Conservation (phyloP, 2,113 vertebrate species). For the Gracilinanus agilis region DNA sequence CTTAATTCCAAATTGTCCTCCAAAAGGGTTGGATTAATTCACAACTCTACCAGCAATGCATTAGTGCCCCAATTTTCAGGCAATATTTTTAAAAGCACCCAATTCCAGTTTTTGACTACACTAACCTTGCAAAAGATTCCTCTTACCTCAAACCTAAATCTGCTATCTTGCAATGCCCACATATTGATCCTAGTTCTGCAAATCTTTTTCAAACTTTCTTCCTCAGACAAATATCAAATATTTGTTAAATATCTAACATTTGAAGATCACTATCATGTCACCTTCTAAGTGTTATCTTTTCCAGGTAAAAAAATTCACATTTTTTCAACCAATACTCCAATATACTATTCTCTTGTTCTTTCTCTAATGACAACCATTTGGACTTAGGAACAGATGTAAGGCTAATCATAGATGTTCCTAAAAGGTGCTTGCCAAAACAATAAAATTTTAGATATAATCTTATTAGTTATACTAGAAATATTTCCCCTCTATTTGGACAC, state of each 20-base stretch:
- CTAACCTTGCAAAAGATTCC: background rate
- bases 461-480: background rate
- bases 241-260: background rate
- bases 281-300: background rate
- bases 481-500: background rate
- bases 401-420: background rate
- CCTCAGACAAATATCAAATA: background rate
- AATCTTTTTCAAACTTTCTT: background rate
- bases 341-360: background rate
- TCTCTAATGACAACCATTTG: background rate
- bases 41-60: too few relatives aligned
- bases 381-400: background rate
- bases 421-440: background rate
- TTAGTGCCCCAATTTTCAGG: too few relatives aligned
- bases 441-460: background rate
- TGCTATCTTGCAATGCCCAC: background rate
- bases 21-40: too few relatives aligned
- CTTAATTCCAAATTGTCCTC: too few relatives aligned
- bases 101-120: background rate
- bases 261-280: background rate
- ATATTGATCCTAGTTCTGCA: background rate
- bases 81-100: background rate
- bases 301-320: background rate
- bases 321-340: background rate
- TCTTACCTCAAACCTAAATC: background rate